Evolutionary conservation across 1,140 invertebrate genomes (phyloP).

Genomic region (Phthorimaea operculella): DNA sequence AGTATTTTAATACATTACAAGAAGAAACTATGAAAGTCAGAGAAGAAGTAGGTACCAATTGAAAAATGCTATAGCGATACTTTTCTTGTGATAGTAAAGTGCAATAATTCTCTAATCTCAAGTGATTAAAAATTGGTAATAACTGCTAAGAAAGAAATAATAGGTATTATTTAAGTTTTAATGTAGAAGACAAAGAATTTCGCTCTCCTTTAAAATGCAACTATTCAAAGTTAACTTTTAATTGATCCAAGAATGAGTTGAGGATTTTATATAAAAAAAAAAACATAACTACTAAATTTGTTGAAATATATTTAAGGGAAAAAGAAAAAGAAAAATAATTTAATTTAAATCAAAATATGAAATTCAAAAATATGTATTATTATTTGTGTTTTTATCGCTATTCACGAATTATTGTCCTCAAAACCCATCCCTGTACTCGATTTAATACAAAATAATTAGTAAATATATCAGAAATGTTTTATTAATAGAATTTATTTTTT

Average conservation of each 20-base stretch:
- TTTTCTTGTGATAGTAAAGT: constrained; percentile 32
- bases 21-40: constrained; percentile 16
- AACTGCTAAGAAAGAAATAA: constrained; percentile 4
- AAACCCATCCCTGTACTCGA: neutral
- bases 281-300: too few relatives aligned
- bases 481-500: constrained; percentile 13
- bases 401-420: constrained; percentile 1
- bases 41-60: neutral
- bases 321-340: too few relatives aligned
- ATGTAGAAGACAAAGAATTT: too few relatives aligned
- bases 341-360: too few relatives aligned
- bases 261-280: constrained; percentile 31
- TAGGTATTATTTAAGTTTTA: too few relatives aligned
- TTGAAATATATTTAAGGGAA: too few relatives aligned
- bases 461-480: neutral
- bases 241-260: constrained; percentile 34
- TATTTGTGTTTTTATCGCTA: too few relatives aligned
- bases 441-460: neutral
- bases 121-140: constrained; percentile 34
- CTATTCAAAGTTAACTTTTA: constrained; percentile 30
- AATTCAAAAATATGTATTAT: too few relatives aligned
- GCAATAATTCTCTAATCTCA: constrained; percentile 36
- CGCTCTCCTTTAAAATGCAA: too few relatives aligned
- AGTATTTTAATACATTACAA: constrained; percentile 58
- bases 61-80: neutral